Evolutionary conservation across 2,113 vertebrate species (phyloP), one percentile per base, ranked within the genome.

Genomic region (Cyrtonyx montezumae): DNA sequence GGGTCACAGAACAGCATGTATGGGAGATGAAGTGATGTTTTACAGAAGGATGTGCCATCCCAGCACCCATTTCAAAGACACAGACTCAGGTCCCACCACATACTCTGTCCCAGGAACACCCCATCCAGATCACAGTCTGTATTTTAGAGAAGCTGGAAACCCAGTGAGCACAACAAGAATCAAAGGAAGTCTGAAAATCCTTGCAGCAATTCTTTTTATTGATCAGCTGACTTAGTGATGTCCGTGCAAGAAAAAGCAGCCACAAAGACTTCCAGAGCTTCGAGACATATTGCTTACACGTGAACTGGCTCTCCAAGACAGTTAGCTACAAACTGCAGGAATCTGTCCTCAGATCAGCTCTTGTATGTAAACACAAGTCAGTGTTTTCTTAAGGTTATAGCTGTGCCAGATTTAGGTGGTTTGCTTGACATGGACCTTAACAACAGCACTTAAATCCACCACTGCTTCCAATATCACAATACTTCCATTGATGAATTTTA

Each of bases 401-500:
- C 32, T 48, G 36, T 40, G 23, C 40, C 42, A 93, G 43, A 21
- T 18, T 46, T 42, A 42, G 26, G 34, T 43, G 67, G 15, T 85
- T 80, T 80, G 69, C 16, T 59, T 63, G n/a, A 85, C 32, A 68
- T 34, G 37, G 9, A 59, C 32, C 42, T 91, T n/a, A 88, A 77
- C 51, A 87, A 45, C 8, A 74, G 30, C 9, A 58, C 42, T 83
- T 67, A 20, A 53, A 93, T 59, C 8, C 69, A 65, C 18, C 45
- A 22, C 48, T n/a, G 13, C n/a, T 78, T 8, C 0, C 40, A 78
- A 20, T n/a, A 86, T 37, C 28, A 8, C 56, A 79, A 8, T 32
- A 66, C n/a, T 84, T 61, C 30, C 61, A 79, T 4, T 55, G 37
- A 61, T 63, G 34, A 74, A 59, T 91, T 89, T 67, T 67, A 85